phyloP scores from a whole-genome alignment of 2,797 vertebrate genomes.

The Pangasius krempfi region DNA sequence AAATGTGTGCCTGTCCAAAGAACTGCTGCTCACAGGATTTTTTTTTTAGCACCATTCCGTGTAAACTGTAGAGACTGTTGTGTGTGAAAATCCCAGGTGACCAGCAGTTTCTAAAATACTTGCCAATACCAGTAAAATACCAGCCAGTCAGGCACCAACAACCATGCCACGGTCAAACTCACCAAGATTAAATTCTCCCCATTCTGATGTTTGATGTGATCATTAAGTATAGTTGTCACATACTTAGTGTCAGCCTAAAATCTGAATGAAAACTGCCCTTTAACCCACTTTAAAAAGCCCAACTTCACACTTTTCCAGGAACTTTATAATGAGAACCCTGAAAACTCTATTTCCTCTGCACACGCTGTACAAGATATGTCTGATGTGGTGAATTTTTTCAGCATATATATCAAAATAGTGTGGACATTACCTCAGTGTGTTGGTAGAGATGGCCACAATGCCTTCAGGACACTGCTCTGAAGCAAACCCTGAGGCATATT shows the following conservation, averaged over 20 bases:
- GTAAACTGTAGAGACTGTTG: not conserved
- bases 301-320: too few relatives aligned
- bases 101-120: not conserved
- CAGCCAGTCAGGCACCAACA: not conserved
- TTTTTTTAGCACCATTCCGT: not conserved
- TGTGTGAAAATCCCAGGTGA: not conserved
- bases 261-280: too few relatives aligned
- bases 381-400: not conserved
- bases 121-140: too few relatives aligned
- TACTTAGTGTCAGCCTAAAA: too few relatives aligned
- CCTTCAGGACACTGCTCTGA: slow-evolving; percentile 90
- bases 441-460: slow-evolving; percentile 94
- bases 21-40: not conserved
- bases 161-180: not conserved
- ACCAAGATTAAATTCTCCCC: not conserved
- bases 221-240: too few relatives aligned
- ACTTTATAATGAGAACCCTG: not conserved
- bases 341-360: not conserved
- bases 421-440: slow-evolving; percentile 72
- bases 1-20: not conserved
- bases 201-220: not conserved
- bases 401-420: not conserved
- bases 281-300: too few relatives aligned
- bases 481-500: slow-evolving; percentile 96
- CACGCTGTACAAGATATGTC: not conserved